These are phyloP conservation scores for Brassicogethes aeneus DNA, from an alignment of 2,888 invertebrate genomes.

Conservation along the genomic window DNA sequence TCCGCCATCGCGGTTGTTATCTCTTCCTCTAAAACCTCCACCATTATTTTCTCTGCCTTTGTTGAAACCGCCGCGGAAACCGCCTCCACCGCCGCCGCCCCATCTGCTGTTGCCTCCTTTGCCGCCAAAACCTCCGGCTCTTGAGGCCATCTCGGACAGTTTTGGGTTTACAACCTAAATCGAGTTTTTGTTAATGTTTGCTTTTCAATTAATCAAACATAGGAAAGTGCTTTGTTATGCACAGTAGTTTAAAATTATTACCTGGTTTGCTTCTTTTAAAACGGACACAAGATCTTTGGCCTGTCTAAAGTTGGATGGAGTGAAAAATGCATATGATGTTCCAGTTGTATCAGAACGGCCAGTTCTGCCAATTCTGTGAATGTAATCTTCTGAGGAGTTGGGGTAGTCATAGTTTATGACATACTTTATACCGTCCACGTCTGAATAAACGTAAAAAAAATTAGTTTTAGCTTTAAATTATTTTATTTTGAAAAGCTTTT, in stretches of 20 bases:
- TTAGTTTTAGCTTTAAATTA: slow-evolving; percentile 5
- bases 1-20: slow-evolving; percentile 19
- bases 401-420: slow-evolving; percentile 97
- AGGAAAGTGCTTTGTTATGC: slow-evolving; percentile 11
- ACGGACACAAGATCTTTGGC: slow-evolving; percentile 85
- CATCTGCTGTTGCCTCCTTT: slow-evolving; percentile 49
- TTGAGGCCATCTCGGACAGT: slow-evolving; percentile 67
- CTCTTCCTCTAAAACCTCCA: slow-evolving; percentile 15
- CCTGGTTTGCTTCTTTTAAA: slow-evolving; percentile 84
- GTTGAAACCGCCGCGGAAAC: slow-evolving; percentile 30
- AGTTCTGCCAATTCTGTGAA: slow-evolving; percentile 91
- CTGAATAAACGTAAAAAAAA: slow-evolving; percentile 54
- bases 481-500: slow-evolving; percentile 1
- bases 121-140: slow-evolving; percentile 51
- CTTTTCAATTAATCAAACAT: too few species aligned
- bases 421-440: slow-evolving; percentile 94
- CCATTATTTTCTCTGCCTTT: slow-evolving; percentile 17
- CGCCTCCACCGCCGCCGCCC: slow-evolving; percentile 43
- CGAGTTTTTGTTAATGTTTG: too few species aligned
- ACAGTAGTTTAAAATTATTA: slow-evolving; percentile 31
- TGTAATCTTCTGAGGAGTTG: slow-evolving; percentile 91
- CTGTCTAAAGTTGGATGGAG: slow-evolving; percentile 78
- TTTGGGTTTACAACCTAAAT: slow-evolving; percentile 79
- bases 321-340: slow-evolving; percentile 94
- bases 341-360: slow-evolving; percentile 81